Percentiles rank a stretch among this genome's conserved stretches.
Conservation (phyloP, 37 sponge, comb jelly and placozoan species). For the Chondrilla cf. caribensis region DNA sequence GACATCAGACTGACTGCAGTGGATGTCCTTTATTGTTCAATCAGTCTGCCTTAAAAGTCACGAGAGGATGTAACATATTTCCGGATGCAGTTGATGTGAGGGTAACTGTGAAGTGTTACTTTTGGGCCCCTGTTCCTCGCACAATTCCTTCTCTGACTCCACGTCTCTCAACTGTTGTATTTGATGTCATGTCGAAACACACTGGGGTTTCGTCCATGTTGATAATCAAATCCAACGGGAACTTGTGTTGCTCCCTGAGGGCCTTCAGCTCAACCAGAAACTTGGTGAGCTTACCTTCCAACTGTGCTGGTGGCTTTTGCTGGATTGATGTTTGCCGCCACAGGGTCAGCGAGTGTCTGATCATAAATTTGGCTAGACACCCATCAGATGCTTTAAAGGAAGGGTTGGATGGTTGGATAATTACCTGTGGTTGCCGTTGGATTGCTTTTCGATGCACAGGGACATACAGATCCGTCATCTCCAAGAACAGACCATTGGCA, state of each 20-base stretch:
- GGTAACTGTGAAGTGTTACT: slow-evolving; percentile 14
- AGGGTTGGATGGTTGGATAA: not conserved
- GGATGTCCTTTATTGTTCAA: not conserved
- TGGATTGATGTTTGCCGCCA: no score
- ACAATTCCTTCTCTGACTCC: no score
- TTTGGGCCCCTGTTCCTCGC: slow-evolving; percentile 22
- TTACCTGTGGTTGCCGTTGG: not conserved
- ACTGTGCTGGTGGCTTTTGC: no score
- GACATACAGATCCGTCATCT: slow-evolving; percentile 13
- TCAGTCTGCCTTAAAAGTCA: slow-evolving; percentile 27
- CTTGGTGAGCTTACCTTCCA: no score
- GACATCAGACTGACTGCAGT: not conserved
- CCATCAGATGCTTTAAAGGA: slow-evolving; percentile 50
- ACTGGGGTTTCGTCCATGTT: no score
- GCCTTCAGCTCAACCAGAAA: no score
- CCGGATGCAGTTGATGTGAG: slow-evolving; percentile 26
- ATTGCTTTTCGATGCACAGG: slow-evolving; percentile 16
- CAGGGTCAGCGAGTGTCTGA: no score
- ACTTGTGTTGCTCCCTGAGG: slow-evolving; percentile 3
- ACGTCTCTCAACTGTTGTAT: no score
- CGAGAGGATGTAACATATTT: slow-evolving; percentile 37
- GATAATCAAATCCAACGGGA: not conserved
- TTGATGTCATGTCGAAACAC: no score
- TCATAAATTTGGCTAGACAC: slow-evolving; percentile 32
- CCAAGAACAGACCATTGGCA: slow-evolving; percentile 18